phyloP scores from a whole-genome alignment of 2,888 invertebrate genomes.

The Onchidella celtica region DNA sequence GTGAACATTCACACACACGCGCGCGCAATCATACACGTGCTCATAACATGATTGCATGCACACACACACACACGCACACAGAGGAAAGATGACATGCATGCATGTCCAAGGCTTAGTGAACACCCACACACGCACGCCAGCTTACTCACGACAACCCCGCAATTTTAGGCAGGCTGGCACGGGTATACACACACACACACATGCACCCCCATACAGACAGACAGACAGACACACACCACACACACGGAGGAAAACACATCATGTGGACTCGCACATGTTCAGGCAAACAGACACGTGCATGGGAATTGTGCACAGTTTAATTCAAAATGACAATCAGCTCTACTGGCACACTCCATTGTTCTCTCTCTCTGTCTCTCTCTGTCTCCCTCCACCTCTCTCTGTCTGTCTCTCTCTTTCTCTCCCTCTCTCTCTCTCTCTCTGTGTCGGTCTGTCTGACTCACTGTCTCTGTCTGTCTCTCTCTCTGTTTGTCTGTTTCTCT shows the following conservation, averaged over 20 bases:
- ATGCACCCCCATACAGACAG: neutral
- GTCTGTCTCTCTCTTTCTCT: constrained; percentile 7
- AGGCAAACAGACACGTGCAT: no score
- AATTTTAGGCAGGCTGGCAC: no score
- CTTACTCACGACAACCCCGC: neutral
- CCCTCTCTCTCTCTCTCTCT: constrained; percentile 1
- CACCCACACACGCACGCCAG: neutral
- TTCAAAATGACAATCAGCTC: no score
- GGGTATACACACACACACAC: neutral
- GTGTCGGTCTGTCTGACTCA: neutral
- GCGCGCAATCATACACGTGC: no score
- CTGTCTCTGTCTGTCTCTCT: constrained; percentile 11
- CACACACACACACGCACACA: neutral
- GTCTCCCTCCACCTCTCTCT: neutral
- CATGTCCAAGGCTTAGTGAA: no score
- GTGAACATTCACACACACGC: neutral
- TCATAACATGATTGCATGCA: no score
- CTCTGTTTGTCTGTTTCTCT: constrained; percentile 5
- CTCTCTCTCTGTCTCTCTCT: no score
- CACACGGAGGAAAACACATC: no score
- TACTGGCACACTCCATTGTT: no score
- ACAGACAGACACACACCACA: neutral
- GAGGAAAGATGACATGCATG: neutral
- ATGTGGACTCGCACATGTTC: no score
- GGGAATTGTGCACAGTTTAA: no score